A percentile compares a stretch with the other conserved stretches of the same genome.
Evolutionary conservation across 2,113 vertebrate species (phyloP).

Genomic region (Erythrocercus mccallii): DNA sequence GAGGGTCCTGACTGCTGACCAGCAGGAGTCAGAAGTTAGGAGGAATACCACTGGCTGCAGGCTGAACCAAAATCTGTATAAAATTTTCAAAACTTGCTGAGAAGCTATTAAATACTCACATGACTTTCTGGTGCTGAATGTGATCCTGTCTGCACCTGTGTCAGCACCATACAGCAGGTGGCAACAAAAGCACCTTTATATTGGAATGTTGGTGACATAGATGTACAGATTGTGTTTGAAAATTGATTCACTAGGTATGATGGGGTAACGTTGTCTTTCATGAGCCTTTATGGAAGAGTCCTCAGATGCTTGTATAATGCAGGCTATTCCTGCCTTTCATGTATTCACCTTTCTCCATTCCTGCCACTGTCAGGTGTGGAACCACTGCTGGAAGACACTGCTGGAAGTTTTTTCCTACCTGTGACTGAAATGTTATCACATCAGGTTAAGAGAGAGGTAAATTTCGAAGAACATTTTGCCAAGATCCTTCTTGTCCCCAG

Average conservation of each 20-base stretch:
- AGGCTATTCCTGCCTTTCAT: background rate
- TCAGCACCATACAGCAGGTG: background rate
- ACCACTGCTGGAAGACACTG: background rate
- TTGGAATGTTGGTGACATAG: background rate
- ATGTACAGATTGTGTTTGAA: background rate
- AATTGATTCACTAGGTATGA: background rate
- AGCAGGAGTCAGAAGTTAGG: background rate
- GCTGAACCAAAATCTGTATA: background rate
- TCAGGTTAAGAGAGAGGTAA: background rate
- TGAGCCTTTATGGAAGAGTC: background rate
- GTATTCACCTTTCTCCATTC: background rate
- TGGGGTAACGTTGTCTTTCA: background rate
- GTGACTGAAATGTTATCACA: background rate
- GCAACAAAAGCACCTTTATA: background rate
- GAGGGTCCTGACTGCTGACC: background rate
- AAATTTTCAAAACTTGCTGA: background rate
- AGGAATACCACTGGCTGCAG: background rate
- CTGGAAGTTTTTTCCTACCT: background rate
- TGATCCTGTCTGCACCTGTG: background rate
- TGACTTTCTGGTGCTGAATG: background rate
- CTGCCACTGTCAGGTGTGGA: background rate
- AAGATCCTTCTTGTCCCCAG: background rate
- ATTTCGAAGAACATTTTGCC: background rate
- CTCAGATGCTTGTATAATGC: background rate
- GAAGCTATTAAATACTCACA: background rate